phyloP scores from a whole-genome alignment of 2,888 invertebrate genomes.

The Lithophane ornitopus region DNA sequence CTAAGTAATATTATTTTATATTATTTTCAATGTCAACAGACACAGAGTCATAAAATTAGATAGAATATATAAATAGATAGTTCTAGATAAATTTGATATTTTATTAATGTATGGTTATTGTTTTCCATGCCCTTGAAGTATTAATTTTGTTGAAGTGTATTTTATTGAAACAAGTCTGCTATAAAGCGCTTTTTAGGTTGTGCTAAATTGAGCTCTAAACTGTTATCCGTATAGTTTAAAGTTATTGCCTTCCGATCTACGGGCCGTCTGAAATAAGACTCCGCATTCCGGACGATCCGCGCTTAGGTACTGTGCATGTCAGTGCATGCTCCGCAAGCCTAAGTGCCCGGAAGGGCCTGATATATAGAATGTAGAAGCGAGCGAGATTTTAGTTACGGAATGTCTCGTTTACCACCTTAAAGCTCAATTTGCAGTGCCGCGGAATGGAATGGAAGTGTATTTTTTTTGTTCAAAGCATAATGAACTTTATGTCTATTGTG shows the following conservation, averaged over 20 bases:
- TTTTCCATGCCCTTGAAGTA: conserved; percentile 68
- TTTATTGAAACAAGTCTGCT: conserved; percentile 48
- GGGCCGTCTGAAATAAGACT: not conserved
- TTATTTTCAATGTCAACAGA: conserved; percentile 60
- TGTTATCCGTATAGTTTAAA: no score
- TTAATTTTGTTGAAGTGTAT: conserved; percentile 69
- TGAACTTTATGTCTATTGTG: no score
- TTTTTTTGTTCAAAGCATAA: no score
- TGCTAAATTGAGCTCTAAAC: conserved; percentile 19
- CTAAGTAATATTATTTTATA: conserved; percentile 45
- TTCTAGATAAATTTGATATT: conserved; percentile 63
- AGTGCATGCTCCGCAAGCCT: not conserved
- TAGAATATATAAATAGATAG: conserved; percentile 64
- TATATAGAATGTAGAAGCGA: not conserved
- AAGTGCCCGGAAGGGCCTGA: no score
- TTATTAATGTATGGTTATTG: conserved; percentile 61
- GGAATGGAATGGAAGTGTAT: no score
- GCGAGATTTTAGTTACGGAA: not conserved
- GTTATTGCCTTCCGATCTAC: no score
- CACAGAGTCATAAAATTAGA: conserved; percentile 65
- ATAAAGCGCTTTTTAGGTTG: conserved; percentile 8
- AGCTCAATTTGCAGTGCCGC: no score
- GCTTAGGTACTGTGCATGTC: not conserved
- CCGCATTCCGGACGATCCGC: conserved; percentile 6
- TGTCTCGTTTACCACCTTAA: not conserved